phyloP scores from a whole-genome alignment of 1,140 invertebrate genomes.

The Cheumatopsyche charites region DNA sequence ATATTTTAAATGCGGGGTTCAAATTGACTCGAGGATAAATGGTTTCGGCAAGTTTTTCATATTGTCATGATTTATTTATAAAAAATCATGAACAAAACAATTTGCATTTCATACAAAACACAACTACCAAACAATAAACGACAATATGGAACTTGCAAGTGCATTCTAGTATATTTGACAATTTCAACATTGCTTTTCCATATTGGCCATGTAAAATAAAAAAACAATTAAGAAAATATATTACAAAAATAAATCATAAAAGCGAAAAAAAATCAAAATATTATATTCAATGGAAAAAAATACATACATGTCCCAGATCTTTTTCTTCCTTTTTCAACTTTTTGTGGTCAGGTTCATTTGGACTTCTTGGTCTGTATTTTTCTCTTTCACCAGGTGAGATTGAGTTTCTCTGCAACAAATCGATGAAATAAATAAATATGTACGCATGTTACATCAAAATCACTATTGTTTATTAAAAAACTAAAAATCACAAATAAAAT shows the following conservation, averaged over 20 bases:
- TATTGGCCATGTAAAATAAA: neutral
- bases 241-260: neutral
- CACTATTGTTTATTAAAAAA: too few species aligned
- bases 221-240: neutral
- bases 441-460: too few species aligned
- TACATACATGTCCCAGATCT: slow-evolving; percentile 77
- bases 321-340: slow-evolving; percentile 82
- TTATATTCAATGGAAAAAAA: neutral
- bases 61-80: slow-evolving; percentile 11
- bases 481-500: too few species aligned
- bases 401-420: slow-evolving; percentile 79
- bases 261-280: neutral
- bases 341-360: slow-evolving; percentile 70
- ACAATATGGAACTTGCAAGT: slow-evolving; percentile 11
- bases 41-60: slow-evolving; percentile 12
- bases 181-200: neutral
- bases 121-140: neutral
- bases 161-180: neutral
- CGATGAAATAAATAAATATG: neutral
- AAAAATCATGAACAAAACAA: slow-evolving; percentile 16
- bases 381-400: slow-evolving; percentile 87
- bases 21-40: neutral
- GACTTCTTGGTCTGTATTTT: slow-evolving; percentile 79
- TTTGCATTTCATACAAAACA: neutral
- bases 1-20: neutral